Base-by-base conservation (phyloP, 2,888 invertebrate genomes). In the Parnassius apollo region DNA sequence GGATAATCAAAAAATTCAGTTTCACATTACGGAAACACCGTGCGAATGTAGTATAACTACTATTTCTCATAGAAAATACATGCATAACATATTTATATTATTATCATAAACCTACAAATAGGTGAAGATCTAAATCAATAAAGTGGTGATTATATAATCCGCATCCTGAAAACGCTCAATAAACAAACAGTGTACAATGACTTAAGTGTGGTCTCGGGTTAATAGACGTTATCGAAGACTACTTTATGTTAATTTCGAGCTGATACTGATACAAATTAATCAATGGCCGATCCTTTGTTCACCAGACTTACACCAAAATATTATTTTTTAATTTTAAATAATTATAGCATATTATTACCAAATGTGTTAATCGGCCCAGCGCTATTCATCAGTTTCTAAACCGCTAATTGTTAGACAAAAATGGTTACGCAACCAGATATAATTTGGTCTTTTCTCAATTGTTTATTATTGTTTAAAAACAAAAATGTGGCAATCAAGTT, bases 121-220 rank as follows among this genome's bases (percentile, higher is more conserved):
- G 69, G 50, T 67, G 66, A 69, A 65, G 71, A 68, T 73, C 49
- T 58, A 62, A 68, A 72, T 70, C 66, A 69, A 69, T 75, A 80
- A 78, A 75, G 78, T 83, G 81, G 76, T 80, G 77, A 77, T 77
- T 75, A 70, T 75, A 81, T 81, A 42, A 56, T 77, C 85, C 80
- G 81, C 77, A 78, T 87, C 83, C 89, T 89, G 89, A 70, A 89
- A 83, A 66, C 81, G 74, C 75, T 77, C 73, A 80, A 82, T 81
- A 82, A 85, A 75, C 77, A 80, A 86, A 67, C 64, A 59, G 56
- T 58, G 61, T 62, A 61, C 66, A 65, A 69, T 68, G 58, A 67
- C 61, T 81, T 80, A 81, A 81, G 81, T 91, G 91, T 91, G 91
- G 91, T 91, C 91, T 91, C 91, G 75, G 80, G 91, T 91, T 91